Evolutionary conservation across 2,113 vertebrate species (phyloP).

Genomic region (Prunella himalayana): DNA sequence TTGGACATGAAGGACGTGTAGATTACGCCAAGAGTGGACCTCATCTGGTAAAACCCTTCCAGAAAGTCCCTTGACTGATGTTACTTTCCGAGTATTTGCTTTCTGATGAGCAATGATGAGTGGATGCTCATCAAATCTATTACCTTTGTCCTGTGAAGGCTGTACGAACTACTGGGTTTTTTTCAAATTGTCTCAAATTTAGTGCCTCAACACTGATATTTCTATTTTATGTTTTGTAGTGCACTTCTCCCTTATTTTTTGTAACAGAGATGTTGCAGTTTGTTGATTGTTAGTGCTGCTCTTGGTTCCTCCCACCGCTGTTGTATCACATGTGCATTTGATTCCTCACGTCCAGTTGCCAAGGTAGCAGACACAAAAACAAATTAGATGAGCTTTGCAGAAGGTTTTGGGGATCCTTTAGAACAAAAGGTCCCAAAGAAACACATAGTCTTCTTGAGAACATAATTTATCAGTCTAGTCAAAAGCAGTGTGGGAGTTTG

Average conservation of each 20-base stretch:
- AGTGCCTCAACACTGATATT: background rate
- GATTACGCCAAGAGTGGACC: background rate
- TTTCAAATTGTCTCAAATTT: background rate
- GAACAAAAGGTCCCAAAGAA: background rate
- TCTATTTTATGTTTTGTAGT: background rate
- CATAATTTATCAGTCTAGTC: background rate
- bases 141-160: background rate
- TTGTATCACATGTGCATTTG: background rate
- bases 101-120: background rate
- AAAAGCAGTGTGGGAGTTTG: background rate
- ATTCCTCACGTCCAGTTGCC: background rate
- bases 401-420: background rate
- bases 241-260: background rate
- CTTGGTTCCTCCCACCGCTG: fast-evolving
- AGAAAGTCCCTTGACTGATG: background rate
- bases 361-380: background rate
- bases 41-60: slow-evolving; percentile 6
- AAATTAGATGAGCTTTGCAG: background rate
- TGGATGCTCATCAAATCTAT: background rate
- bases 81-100: background rate
- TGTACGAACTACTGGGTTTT: background rate
- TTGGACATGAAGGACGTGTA: background rate
- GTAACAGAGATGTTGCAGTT: background rate
- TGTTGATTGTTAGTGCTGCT: background rate
- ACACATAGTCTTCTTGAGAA: background rate